phyloP scores from a whole-genome alignment of 2,888 invertebrate genomes.

The Physocephala rufipes region DNA sequence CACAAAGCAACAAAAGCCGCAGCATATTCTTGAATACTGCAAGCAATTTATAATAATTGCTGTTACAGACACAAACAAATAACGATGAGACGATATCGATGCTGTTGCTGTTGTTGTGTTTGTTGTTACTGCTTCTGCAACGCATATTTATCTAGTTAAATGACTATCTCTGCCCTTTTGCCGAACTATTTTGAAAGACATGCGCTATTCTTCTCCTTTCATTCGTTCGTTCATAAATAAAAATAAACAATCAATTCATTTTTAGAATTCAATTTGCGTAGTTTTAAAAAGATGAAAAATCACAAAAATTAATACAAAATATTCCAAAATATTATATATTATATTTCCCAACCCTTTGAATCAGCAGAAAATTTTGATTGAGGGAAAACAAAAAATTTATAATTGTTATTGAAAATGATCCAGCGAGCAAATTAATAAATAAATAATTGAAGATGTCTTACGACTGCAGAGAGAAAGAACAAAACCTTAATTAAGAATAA shows the following conservation, averaged over 20 bases:
- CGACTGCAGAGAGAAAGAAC: no score
- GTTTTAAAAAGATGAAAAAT: constrained; percentile 10
- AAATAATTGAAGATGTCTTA: no score
- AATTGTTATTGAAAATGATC: no score
- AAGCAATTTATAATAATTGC: constrained; percentile 12
- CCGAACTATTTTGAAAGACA: not conserved
- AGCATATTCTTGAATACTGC: no score
- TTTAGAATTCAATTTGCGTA: constrained; percentile 26
- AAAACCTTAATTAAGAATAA: no score
- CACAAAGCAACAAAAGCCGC: no score
- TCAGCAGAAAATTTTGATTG: no score
- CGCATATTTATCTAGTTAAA: not conserved
- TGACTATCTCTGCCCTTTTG: not conserved
- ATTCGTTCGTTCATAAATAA: not conserved
- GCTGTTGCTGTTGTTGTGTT: not conserved
- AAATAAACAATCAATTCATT: constrained; percentile 8
- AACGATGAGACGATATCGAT: not conserved
- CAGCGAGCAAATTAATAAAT: no score
- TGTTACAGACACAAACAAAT: not conserved
- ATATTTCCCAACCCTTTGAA: no score
- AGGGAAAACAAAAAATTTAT: no score
- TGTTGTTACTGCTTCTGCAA: not conserved
- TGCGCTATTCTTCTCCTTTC: not conserved
- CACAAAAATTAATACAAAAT: no score
- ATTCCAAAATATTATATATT: no score